Conservation (phyloP, 2,113 vertebrate genomes). For the Nibea albiflora region DNA sequence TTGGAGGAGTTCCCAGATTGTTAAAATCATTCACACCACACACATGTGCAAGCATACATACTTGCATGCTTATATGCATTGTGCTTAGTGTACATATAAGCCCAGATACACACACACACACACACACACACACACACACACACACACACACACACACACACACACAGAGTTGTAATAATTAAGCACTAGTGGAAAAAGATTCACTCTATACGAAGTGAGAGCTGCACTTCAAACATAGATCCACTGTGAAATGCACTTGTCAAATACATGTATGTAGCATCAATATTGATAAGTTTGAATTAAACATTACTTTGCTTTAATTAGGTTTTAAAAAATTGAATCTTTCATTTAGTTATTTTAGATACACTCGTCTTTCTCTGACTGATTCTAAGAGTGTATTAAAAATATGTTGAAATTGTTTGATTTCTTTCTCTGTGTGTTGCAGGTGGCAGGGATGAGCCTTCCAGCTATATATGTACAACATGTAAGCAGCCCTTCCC, state of each 20-base stretch:
- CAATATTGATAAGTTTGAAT: conserved; percentile 25
- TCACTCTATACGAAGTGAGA: conserved; percentile 21
- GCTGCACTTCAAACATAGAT: conserved; percentile 58
- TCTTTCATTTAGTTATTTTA: neutral
- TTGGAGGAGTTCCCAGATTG: conserved; percentile 45
- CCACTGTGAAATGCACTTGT: conserved; percentile 63
- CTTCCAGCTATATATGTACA: conserved; percentile 99
- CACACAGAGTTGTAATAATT: conserved; percentile 52
- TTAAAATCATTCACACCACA: neutral
- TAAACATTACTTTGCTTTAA: neutral
- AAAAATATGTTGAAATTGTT: neutral
- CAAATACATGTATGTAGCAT: conserved; percentile 64
- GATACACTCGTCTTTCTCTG: neutral
- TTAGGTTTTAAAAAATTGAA: neutral
- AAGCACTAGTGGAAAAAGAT: conserved; percentile 29
- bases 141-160: neutral
- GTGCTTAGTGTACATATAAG: neutral
- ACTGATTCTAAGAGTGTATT: neutral
- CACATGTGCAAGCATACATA: neutral
- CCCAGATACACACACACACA: conserved; percentile 7
- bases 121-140: neutral
- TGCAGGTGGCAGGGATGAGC: conserved; percentile 95
- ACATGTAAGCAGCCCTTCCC: conserved; percentile 98
- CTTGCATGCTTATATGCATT: neutral
- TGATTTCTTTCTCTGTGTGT: conserved; percentile 65